Evolutionary conservation across 1,140 invertebrate genomes (phyloP).

Genomic region (Aphaenogaster floridana): DNA sequence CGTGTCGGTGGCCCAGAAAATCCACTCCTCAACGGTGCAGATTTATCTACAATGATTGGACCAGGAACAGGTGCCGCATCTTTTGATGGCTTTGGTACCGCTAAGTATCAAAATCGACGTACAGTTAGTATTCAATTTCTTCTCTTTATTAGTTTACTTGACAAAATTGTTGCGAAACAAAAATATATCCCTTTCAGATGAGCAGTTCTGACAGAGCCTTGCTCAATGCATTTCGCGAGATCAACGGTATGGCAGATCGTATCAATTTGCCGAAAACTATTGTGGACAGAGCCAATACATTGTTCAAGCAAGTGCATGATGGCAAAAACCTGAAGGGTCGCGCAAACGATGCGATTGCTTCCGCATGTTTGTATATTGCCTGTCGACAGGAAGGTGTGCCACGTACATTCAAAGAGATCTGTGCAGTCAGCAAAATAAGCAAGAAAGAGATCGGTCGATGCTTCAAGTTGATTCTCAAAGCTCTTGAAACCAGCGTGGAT

Average conservation of each 20-base stretch:
- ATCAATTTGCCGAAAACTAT: constrained; percentile 98
- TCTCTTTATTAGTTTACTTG: neutral
- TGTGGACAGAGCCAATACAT: constrained; percentile 97
- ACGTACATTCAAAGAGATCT: constrained; percentile 99
- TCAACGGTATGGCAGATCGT: constrained; percentile 98
- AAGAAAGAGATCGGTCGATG: constrained; percentile 99
- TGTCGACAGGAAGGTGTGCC: constrained; percentile 99
- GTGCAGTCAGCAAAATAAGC: constrained; percentile 99
- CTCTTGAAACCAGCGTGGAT: constrained; percentile 98
- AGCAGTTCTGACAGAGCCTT: constrained; percentile 97
- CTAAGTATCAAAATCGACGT: constrained; percentile 97
- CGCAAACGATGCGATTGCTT: constrained; percentile 99
- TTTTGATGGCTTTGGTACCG: constrained; percentile 94
- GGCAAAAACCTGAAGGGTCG: constrained; percentile 97
- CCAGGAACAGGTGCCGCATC: constrained; percentile 94
- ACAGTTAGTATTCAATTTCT: constrained; percentile 88
- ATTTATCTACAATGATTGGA: constrained; percentile 99
- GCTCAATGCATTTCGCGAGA: constrained; percentile 98
- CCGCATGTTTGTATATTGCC: constrained; percentile 99
- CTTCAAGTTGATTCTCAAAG: constrained; percentile 97
- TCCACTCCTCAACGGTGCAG: constrained; percentile 97
- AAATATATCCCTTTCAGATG: constrained; percentile 87
- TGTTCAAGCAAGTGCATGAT: constrained; percentile 99
- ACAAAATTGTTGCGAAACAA: neutral
- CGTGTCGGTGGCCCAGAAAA: constrained; percentile 99